Evolutionary conservation across 1,140 invertebrate species (phyloP).

Genomic region (Atta texana): DNA sequence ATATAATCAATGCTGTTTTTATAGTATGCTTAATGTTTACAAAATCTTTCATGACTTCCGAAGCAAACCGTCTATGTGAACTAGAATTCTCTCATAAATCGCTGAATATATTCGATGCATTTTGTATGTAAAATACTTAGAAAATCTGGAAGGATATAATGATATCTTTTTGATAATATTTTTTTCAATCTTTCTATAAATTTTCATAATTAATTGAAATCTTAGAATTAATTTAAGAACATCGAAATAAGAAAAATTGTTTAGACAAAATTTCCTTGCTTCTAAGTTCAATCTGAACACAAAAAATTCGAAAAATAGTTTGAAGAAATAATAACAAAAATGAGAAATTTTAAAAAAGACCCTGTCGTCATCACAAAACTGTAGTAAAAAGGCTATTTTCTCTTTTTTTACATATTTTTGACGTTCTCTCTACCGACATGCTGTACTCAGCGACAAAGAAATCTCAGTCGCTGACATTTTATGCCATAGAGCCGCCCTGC

Average conservation of each 20-base stretch:
- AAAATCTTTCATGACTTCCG: background rate
- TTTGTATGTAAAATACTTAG: background rate
- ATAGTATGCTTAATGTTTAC: background rate
- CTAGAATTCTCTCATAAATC: background rate
- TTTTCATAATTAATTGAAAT: constrained; percentile 15
- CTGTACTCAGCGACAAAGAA: constrained; percentile 17
- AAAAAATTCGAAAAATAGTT: background rate
- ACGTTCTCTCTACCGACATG: background rate
- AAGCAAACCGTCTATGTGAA: background rate
- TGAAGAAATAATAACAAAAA: background rate
- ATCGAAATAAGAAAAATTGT: background rate
- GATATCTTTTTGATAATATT: background rate
- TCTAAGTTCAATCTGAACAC: background rate
- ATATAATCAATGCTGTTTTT: background rate
- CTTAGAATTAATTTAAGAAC: background rate
- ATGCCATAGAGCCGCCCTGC: constrained; percentile 9
- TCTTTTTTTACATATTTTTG: no score
- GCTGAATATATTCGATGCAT: background rate
- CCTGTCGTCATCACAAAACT: background rate
- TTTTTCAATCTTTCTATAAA: constrained; percentile 10
- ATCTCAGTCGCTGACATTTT: constrained; percentile 28
- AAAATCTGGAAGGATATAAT: background rate
- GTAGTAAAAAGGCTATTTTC: background rate
- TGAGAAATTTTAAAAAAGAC: background rate
- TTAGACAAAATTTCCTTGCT: background rate